Evolutionary conservation across 2,797 vertebrate species (phyloP).

Genomic region (Eidolon dupreanum): DNA sequence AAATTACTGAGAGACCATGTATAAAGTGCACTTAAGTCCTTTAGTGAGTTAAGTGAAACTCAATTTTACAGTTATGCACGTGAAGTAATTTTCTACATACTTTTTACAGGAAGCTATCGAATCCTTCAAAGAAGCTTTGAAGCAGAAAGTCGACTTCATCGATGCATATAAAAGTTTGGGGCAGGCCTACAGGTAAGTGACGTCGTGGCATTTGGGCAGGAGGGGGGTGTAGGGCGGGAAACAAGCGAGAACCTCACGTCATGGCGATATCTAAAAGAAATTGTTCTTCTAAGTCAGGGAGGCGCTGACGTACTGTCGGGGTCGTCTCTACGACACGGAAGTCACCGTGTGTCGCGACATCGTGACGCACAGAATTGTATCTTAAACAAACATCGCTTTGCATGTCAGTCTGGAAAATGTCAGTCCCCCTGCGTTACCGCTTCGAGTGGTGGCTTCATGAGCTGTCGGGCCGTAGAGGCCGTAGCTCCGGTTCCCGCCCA

Average conservation of each 20-base stretch:
- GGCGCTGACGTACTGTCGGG: background rate
- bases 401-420: background rate
- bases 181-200: constrained; percentile 95
- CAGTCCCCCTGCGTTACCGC: background rate
- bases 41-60: background rate
- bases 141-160: constrained; percentile 96
- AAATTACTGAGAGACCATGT: background rate
- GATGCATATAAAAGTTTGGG: constrained; percentile 98
- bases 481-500: background rate
- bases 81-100: background rate
- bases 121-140: constrained; percentile 97
- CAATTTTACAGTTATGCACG: background rate
- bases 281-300: background rate
- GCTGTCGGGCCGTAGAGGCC: background rate
- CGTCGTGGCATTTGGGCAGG: background rate
- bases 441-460: background rate
- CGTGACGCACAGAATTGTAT: background rate
- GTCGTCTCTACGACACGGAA: background rate
- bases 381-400: background rate
- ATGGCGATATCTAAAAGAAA: background rate
- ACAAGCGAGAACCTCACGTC: background rate
- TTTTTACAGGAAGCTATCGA: constrained; percentile 95
- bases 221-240: background rate
- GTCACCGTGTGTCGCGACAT: background rate
- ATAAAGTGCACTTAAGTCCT: background rate